Evolutionary conservation across 1,140 invertebrate genomes (phyloP), one percentile per base, ranked within the genome.

Genomic region (Drosophila tristis): DNA sequence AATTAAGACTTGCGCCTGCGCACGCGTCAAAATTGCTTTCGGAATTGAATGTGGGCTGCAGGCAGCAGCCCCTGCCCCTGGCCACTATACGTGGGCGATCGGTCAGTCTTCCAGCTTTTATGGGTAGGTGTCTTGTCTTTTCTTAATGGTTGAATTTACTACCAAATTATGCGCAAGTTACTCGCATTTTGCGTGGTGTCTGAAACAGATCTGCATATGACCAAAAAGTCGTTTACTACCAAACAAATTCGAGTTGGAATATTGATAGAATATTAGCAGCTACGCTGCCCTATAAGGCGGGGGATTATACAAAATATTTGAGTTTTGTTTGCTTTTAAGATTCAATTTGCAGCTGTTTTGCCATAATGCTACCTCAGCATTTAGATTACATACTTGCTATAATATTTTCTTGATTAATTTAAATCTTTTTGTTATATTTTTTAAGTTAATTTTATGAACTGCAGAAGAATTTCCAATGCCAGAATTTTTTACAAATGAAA

Each of bases 1-100:
- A 70, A 68, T 68, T 44, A 49, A 57, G 53, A 39, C 63, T 55
- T 68, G 65, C 65, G 65, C 65, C 65, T 68, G 65, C 65, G 65
- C 65, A 68, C 65, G 43, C 63, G 64, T 70, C 66, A 57, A 39
- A 68, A 66, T 53, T 66, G 61, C 29, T 49, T 49, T 13, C 65
- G 49, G 49, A 66, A 56, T 68, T 48, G 51, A 25, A 29, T 13
- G 65, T 70, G 64, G 66, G 66, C 48, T 31, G 25, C 11, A 2
- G n/a, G 9, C 47, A 67, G 31, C 50, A 44, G 9, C 48, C 64
- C 25, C 64, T 45, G 9, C 50, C 64, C 50, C 42, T 48, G 3
- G 48, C 16, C 11, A 0, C 7, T 7, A 29, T 29, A 29, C 0
- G 66, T 70, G 64, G 66, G 66, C 64, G 66, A 57, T 7, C 44